A percentile compares a stretch with the other conserved stretches of the same genome.
Evolutionary conservation across 2,888 invertebrate species (phyloP).

Genomic region (Caenorhabditis angaria): DNA sequence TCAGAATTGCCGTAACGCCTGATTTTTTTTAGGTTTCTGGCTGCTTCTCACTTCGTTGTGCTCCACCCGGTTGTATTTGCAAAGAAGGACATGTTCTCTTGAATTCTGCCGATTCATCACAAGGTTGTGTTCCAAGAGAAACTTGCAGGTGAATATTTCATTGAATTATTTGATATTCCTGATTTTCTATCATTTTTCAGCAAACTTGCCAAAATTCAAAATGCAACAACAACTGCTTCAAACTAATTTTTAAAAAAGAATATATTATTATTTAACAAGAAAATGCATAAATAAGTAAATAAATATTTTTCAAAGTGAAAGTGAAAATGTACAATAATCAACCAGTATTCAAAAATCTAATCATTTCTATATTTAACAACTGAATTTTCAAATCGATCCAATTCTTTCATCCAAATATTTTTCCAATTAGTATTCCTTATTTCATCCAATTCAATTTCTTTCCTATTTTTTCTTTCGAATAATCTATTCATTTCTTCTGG

Average conservation of each 20-base stretch:
- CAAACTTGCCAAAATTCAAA: slow-evolving; percentile 17
- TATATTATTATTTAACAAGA: slow-evolving; percentile 6
- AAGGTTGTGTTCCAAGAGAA: slow-evolving; percentile 49
- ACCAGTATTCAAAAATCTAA: too few species aligned
- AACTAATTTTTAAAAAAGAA: neutral
- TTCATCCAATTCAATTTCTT: slow-evolving; percentile 20
- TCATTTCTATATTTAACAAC: slow-evolving; percentile 5
- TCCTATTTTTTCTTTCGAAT: slow-evolving; percentile 10
- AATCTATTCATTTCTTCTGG: slow-evolving; percentile 43
- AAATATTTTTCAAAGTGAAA: neutral
- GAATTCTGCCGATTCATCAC: slow-evolving; percentile 23
- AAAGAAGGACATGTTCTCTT: slow-evolving; percentile 51
- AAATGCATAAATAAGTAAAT: neutral
- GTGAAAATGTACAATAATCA: too few species aligned
- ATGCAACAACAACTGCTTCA: neutral
- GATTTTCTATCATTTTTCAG: slow-evolving; percentile 7
- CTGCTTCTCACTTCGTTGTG: slow-evolving; percentile 60
- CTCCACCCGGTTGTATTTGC: slow-evolving; percentile 49
- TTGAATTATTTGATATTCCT: too few species aligned
- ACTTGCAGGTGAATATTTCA: slow-evolving; percentile 23
- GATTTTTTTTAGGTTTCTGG: slow-evolving; percentile 33
- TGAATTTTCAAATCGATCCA: slow-evolving; percentile 18
- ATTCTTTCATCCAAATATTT: slow-evolving; percentile 41
- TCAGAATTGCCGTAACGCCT: neutral
- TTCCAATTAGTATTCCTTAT: slow-evolving; percentile 32